A percentile compares a stretch with the other conserved stretches of the same genome.
Evolutionary conservation across 2,888 invertebrate species (phyloP).

Genomic region (Drosophila paramelanica): DNA sequence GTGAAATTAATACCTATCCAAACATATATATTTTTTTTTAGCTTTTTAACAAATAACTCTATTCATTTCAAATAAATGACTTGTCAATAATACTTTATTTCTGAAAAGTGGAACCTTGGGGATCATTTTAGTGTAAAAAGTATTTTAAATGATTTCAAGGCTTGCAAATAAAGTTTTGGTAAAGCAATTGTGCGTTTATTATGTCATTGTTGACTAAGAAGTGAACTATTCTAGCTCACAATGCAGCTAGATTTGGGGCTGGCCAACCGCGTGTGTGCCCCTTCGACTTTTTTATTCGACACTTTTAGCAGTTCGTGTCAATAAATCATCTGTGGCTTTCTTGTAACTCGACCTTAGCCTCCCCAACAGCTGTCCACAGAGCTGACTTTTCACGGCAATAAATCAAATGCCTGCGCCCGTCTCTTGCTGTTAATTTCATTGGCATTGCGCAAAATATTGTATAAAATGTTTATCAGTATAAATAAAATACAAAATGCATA

Average conservation of each 20-base stretch:
- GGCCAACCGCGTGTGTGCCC: constrained; percentile 32
- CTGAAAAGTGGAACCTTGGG: not conserved
- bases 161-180: not conserved
- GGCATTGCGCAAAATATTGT: constrained; percentile 48
- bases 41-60: no score
- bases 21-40: no score
- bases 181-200: not conserved
- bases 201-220: not conserved
- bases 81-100: not conserved
- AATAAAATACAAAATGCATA: constrained; percentile 63
- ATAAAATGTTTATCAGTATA: constrained; percentile 23
- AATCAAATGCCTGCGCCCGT: constrained; percentile 64
- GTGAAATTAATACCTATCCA: no score
- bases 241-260: not conserved
- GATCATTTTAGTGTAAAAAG: not conserved
- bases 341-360: constrained; percentile 19
- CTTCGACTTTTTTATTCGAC: constrained; percentile 50
- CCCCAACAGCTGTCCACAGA: constrained; percentile 2
- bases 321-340: constrained; percentile 56
- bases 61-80: no score
- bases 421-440: constrained; percentile 71
- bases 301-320: constrained; percentile 61
- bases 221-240: not conserved
- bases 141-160: not conserved
- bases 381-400: constrained; percentile 43